Evolutionary conservation across 1,140 invertebrate species (phyloP).

Genomic region (Tetramorium parvispinum): DNA sequence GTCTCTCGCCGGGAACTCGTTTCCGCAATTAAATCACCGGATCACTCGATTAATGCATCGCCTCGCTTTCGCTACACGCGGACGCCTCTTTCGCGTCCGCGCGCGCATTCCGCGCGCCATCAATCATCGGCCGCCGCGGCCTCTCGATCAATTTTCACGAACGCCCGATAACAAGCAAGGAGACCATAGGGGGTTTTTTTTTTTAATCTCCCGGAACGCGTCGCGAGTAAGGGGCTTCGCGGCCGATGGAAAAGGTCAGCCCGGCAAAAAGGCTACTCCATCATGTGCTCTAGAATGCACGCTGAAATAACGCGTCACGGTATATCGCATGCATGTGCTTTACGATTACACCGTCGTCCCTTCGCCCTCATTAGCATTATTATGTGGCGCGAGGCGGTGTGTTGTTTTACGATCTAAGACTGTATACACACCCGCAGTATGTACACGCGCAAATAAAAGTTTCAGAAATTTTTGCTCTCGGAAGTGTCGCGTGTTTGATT

Average conservation of each 20-base stretch:
- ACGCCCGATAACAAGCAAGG: slow-evolving; percentile 46
- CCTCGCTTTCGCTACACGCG: slow-evolving; percentile 44
- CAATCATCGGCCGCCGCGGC: slow-evolving; percentile 30
- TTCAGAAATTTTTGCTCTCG: not conserved
- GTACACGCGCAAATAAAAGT: slow-evolving; percentile 24
- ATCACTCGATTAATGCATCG: slow-evolving; percentile 53
- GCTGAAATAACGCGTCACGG: slow-evolving; percentile 54
- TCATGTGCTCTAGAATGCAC: slow-evolving; percentile 48
- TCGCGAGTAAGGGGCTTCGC: not conserved
- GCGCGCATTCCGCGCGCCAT: slow-evolving; percentile 25
- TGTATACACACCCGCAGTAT: not conserved
- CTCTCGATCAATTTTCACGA: slow-evolving; percentile 57
- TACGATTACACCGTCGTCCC: slow-evolving; percentile 39
- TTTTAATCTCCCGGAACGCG: slow-evolving; percentile 49
- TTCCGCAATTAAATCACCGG: slow-evolving; percentile 56
- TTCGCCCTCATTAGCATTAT: slow-evolving; percentile 45
- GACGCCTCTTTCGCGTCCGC: slow-evolving; percentile 24
- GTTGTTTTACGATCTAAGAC: slow-evolving; percentile 45
- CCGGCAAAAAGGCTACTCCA: slow-evolving; percentile 46
- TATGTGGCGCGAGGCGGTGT: slow-evolving; percentile 13
- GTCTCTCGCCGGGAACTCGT: not conserved
- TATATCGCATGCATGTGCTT: slow-evolving; percentile 51
- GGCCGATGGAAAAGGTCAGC: slow-evolving; percentile 41
- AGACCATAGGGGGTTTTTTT: not conserved
- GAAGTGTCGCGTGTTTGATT: not conserved